phyloP scores from a whole-genome alignment of 2,888 invertebrate genomes.

The Anagyrus pseudococci region DNA sequence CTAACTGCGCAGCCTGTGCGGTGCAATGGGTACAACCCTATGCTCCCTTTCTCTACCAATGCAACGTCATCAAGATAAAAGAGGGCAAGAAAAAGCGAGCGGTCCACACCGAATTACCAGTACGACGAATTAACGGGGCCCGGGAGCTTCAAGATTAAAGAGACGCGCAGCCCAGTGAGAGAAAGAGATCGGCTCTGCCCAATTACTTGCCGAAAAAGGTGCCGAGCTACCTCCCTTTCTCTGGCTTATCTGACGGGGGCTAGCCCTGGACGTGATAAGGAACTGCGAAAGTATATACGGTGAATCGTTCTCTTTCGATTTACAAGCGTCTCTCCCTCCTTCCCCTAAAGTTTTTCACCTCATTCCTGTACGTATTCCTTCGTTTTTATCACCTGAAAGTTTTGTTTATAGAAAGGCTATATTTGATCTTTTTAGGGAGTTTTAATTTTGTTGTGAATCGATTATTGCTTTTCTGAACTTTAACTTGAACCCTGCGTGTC shows the following conservation, averaged over 20 bases:
- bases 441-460: no score
- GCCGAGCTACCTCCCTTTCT: slow-evolving; percentile 7
- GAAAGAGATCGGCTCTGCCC: slow-evolving; percentile 3
- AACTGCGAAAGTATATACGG: slow-evolving; percentile 13
- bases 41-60: neutral
- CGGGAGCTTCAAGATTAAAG: slow-evolving; percentile 47
- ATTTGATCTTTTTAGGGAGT: no score
- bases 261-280: slow-evolving; percentile 24
- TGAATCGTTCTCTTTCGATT: slow-evolving; percentile 14
- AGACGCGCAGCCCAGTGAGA: slow-evolving; percentile 21
- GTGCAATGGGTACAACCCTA: no score
- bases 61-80: slow-evolving; percentile 35
- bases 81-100: slow-evolving; percentile 3
- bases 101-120: slow-evolving; percentile 41
- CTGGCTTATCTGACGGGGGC: slow-evolving; percentile 22
- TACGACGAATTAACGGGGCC: slow-evolving; percentile 50
- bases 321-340: neutral
- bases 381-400: neutral
- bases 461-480: no score
- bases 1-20: neutral
- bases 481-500: no score
- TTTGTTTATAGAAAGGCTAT: no score
- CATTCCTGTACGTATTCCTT: neutral
- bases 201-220: slow-evolving; percentile 33
- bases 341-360: no score